Percentiles rank a stretch among this genome's conserved stretches.
Conservation (phyloP, 2,888 invertebrate species). For the Agrochola circellaris region DNA sequence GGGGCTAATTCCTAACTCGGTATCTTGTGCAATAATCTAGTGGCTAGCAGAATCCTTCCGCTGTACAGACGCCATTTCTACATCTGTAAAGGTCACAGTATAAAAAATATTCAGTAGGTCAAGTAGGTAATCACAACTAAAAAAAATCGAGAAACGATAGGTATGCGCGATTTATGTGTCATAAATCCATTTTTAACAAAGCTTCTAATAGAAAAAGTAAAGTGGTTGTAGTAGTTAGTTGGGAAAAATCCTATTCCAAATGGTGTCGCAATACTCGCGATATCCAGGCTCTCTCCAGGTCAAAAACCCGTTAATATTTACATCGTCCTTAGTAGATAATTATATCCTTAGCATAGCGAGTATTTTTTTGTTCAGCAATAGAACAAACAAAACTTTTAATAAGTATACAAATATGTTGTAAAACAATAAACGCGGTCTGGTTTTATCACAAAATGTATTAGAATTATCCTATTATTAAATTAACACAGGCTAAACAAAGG, state of each 20-base stretch:
- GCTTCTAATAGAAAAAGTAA: background rate
- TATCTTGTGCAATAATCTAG: slow-evolving; percentile 70
- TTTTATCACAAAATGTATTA: background rate
- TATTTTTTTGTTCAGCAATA: background rate
- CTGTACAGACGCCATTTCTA: slow-evolving; percentile 31
- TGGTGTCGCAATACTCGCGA: background rate
- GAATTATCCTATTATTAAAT: background rate
- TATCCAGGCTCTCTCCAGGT: background rate
- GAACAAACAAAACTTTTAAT: background rate
- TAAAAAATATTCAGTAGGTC: slow-evolving; percentile 30
- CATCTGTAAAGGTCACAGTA: slow-evolving; percentile 45
- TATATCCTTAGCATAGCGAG: too few species aligned
- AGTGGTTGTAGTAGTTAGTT: background rate
- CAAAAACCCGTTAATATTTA: background rate
- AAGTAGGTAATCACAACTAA: background rate
- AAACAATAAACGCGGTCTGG: background rate
- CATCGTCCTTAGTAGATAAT: background rate
- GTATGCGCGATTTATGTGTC: too few species aligned
- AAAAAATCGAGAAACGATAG: background rate
- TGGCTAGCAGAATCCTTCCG: slow-evolving; percentile 66
- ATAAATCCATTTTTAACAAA: background rate
- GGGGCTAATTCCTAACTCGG: slow-evolving; percentile 58
- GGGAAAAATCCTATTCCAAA: background rate
- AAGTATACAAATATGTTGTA: background rate
- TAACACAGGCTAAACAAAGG: background rate